phyloP scores from a whole-genome alignment of 1,140 invertebrate species.

The Cydia amplana region DNA sequence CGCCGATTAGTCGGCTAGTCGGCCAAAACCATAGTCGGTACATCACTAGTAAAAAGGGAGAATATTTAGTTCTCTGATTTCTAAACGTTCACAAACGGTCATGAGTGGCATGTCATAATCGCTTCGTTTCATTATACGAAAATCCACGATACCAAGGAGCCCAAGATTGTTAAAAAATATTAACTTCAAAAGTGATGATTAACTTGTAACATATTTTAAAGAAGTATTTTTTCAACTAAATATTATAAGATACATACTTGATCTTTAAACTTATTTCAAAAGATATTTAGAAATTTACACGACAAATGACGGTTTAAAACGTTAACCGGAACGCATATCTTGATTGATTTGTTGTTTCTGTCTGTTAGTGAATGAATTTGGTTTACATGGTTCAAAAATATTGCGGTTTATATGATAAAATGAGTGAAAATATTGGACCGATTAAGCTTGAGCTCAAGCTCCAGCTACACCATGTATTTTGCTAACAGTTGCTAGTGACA shows the following conservation, averaged over 20 bases:
- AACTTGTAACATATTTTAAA: background rate
- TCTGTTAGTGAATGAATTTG: background rate
- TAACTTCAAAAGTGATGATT: background rate
- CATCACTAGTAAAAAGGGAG: too few species aligned
- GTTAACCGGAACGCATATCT: background rate
- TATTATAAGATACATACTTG: too few species aligned
- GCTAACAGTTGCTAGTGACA: background rate
- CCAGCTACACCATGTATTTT: background rate
- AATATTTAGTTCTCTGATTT: background rate
- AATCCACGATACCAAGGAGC: background rate
- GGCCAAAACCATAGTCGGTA: too few species aligned
- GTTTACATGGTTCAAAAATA: slow-evolving; percentile 4
- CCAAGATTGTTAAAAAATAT: background rate
- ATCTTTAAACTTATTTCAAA: too few species aligned
- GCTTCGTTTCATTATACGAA: background rate
- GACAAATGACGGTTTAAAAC: background rate
- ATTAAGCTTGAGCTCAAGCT: slow-evolving; percentile 10
- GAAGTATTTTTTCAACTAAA: too few species aligned
- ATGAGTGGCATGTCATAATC: background rate
- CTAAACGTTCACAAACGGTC: background rate
- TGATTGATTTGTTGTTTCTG: slow-evolving; percentile 13
- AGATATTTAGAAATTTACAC: background rate
- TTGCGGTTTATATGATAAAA: background rate
- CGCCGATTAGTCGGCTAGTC: too few species aligned
- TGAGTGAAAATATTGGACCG: background rate